Base-by-base conservation (phyloP, 2,888 invertebrate genomes). In the Uropetala carovei region DNA sequence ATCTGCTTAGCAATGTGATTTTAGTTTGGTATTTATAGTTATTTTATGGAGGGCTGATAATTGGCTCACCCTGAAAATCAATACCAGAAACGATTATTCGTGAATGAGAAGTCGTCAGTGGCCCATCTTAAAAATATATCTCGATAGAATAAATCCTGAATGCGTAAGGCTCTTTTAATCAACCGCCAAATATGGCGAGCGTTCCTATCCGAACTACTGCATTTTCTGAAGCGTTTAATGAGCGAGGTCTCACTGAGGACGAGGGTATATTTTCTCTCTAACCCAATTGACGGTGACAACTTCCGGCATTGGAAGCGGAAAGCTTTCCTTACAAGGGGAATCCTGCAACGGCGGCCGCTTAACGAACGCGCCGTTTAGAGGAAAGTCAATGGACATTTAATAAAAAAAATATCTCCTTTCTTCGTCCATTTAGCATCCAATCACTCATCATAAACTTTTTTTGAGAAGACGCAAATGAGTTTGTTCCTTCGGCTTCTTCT, bases 311-410 rank as follows among this genome's bases (percentile, higher is more conserved):
- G 22, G 75, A 27, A 75, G 75, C 22, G 75, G 8, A 75, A 27
- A 22, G 22, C 22, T 75, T 27, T 27, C 75, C 75, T 75, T 75
- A 75, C 22, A 75, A 22, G 75, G 75, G 75, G 13, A 27, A 11
- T 22, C 27, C 14, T 75, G 75, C 22, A 75, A 43, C 89, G 89
- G 30, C 89, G 43, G 89, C 64, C 43, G 60, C 64, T 64, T 89
- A 89, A 89, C 89, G 89, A 89, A 89, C 64, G 89, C 58, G 75
- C 89, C 64, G 64, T 89, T 89, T 64, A 89, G 64, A 89, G 64
- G 58, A 89, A 89, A 89, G 64, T 43, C 89, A 64, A 89, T 89
- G 89, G 75, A 27, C 4, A 75, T 75, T 27, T 27, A 27, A 43
- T 43, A 43, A 75, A 75, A 75, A 27, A 75, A 22, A 75, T 27